Conservation (phyloP, 2,888 invertebrate species). For the Melolontha melolontha region DNA sequence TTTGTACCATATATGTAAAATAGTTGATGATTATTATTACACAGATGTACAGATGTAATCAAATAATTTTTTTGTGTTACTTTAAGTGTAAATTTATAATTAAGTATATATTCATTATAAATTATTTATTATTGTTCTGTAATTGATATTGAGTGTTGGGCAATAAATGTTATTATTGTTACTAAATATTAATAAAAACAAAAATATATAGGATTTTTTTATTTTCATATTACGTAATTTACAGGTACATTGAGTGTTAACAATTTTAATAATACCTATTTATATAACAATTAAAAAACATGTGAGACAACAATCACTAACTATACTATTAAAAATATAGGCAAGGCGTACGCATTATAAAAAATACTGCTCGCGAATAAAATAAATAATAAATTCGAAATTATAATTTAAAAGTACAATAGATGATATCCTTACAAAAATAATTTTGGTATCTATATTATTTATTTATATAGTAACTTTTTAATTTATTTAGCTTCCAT, state of each 20-base stretch:
- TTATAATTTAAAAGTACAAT: conserved; percentile 6
- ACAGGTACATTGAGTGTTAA: conserved; percentile 35
- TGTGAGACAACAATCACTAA: conserved; percentile 10
- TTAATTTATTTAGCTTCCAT: too few species aligned
- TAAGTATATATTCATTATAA: too few species aligned
- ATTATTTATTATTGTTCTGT: too few species aligned
- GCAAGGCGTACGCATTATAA: conserved; percentile 19
- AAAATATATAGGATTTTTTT: conserved; percentile 17
- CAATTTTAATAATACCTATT: conserved; percentile 12
- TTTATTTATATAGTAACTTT: too few species aligned
- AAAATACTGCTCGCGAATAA: conserved; percentile 18
- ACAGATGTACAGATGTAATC: too few species aligned
- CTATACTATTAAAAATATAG: conserved; percentile 18
- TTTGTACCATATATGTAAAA: too few species aligned
- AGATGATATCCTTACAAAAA: too few species aligned
- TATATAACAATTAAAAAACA: conserved; percentile 18
- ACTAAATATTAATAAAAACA: neutral
- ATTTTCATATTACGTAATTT: conserved; percentile 23
- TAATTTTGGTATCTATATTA: conserved; percentile 6
- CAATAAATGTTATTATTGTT: too few species aligned
- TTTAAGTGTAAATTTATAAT: too few species aligned
- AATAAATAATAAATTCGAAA: conserved; percentile 6
- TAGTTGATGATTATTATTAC: too few species aligned
- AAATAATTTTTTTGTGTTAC: too few species aligned
- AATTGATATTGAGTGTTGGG: too few species aligned